These are phyloP conservation scores for Centroberyx gerrardi DNA, from an alignment of 2,797 vertebrate species.

Conservation along the genomic window DNA sequence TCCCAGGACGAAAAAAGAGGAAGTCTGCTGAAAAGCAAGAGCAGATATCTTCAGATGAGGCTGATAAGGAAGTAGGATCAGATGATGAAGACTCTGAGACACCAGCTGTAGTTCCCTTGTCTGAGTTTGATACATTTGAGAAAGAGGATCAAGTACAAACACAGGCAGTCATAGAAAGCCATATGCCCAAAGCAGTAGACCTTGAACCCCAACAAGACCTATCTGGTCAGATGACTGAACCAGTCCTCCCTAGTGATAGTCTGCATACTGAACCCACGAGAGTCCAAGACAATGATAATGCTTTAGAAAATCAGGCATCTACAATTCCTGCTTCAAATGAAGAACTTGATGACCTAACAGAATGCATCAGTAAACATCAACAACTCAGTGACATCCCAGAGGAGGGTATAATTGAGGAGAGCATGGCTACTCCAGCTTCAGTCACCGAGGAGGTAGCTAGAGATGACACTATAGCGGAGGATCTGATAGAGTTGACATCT, in stretches of 20 bases:
- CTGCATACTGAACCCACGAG: slow-evolving; percentile 40
- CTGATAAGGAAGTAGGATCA: slow-evolving; percentile 77
- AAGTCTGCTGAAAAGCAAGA: slow-evolving; percentile 87
- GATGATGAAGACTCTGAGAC: slow-evolving; percentile 92
- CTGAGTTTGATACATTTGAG: slow-evolving; percentile 91
- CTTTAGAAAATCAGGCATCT: slow-evolving; percentile 68
- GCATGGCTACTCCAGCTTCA: slow-evolving; percentile 62
- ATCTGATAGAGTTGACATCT: slow-evolving; percentile 86
- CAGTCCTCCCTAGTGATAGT: slow-evolving; percentile 8
- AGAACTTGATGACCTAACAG: slow-evolving; percentile 81
- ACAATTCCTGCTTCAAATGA: slow-evolving; percentile 57
- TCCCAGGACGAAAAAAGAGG: slow-evolving; percentile 90
- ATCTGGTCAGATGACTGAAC: slow-evolving; percentile 32
- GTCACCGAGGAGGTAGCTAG: slow-evolving; percentile 74
- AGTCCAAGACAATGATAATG: slow-evolving; percentile 54
- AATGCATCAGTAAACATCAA: slow-evolving; percentile 78
- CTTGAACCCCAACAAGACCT: slow-evolving; percentile 37
- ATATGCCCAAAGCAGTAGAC: slow-evolving; percentile 48
- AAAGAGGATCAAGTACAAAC: slow-evolving; percentile 78
- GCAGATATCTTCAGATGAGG: slow-evolving; percentile 81
- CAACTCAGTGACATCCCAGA: slow-evolving; percentile 83
- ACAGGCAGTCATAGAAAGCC: slow-evolving; percentile 54
- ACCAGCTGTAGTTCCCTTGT: slow-evolving; percentile 93
- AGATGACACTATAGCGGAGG: slow-evolving; percentile 84
- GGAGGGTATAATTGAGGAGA: slow-evolving; percentile 83